Conservation (phyloP, 2,888 invertebrate species). For the Leucoma salicis region DNA sequence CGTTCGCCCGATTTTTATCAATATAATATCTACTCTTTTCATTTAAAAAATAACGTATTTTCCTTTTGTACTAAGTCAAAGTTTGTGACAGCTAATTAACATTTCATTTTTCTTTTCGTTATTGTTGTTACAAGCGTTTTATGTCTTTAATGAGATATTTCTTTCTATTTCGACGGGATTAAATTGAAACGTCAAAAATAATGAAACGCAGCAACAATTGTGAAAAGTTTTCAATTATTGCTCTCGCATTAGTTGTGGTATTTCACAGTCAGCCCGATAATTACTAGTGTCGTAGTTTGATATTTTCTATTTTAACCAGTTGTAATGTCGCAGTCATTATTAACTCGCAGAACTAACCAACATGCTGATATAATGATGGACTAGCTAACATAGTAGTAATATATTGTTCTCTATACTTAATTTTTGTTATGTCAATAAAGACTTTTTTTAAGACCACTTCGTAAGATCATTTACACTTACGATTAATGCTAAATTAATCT, state of each 20-base stretch:
- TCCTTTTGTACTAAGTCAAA: conserved; percentile 36
- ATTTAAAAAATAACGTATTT: conserved; percentile 31
- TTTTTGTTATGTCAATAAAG: too few relatives aligned
- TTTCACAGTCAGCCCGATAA: conserved; percentile 35
- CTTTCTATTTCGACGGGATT: conserved; percentile 33
- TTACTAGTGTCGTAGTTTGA: conserved; percentile 28
- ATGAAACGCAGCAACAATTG: conserved; percentile 14
- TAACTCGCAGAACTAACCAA: too few relatives aligned
- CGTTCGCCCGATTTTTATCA: conserved; percentile 18
- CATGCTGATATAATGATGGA: too few relatives aligned
- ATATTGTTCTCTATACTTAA: too few relatives aligned
- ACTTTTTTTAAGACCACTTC: too few relatives aligned
- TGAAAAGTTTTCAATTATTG: conserved; percentile 41
- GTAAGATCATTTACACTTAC: too few relatives aligned
- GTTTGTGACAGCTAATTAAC: conserved; percentile 46
- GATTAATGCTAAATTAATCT: too few relatives aligned
- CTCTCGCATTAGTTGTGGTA: conserved; percentile 17
- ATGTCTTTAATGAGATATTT: conserved; percentile 23
- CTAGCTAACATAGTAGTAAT: too few relatives aligned
- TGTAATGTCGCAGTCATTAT: too few relatives aligned
- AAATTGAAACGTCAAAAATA: conserved; percentile 43
- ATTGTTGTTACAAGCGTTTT: conserved; percentile 6
- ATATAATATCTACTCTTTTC: conserved; percentile 29
- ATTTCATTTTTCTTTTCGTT: conserved; percentile 35
- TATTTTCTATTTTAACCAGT: too few relatives aligned